Evolutionary conservation across 2,888 invertebrate species (phyloP).

Genomic region (Alloscopus bannaensis): DNA sequence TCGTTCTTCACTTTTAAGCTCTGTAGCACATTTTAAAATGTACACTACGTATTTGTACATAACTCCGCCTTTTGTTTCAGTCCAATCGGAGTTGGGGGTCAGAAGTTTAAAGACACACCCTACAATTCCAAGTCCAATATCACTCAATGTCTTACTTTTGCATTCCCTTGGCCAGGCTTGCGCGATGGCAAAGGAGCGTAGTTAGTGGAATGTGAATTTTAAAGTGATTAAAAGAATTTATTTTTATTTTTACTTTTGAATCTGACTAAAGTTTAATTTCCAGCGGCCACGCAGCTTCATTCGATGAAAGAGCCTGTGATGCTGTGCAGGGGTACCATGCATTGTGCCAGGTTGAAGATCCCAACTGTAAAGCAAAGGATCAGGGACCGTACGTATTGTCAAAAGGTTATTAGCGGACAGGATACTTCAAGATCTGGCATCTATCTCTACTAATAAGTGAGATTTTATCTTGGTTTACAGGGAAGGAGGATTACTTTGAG

Average conservation of each 20-base stretch:
- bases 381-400: slow-evolving; percentile 2
- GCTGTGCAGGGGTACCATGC: background rate
- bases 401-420: background rate
- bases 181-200: background rate
- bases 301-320: slow-evolving; percentile 15
- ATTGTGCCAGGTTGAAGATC: background rate
- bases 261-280: background rate
- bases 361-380: background rate
- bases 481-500: slow-evolving; percentile 7
- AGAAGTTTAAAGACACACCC: background rate
- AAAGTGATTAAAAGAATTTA: background rate
- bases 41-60: no score
- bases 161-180: background rate
- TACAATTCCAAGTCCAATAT: background rate
- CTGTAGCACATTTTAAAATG: no score
- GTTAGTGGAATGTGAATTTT: slow-evolving; percentile 2
- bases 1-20: no score
- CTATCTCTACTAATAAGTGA: background rate
- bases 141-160: background rate
- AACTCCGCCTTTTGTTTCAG: no score
- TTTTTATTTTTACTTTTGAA: background rate
- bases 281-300: background rate
- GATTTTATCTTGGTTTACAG: background rate
- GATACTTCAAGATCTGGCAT: background rate
- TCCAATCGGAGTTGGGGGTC: slow-evolving; percentile 13